Evolutionary conservation across 2,888 invertebrate genomes (phyloP), one percentile per base, ranked within the genome.

Genomic region (Pachycephus smyrnensis): DNA sequence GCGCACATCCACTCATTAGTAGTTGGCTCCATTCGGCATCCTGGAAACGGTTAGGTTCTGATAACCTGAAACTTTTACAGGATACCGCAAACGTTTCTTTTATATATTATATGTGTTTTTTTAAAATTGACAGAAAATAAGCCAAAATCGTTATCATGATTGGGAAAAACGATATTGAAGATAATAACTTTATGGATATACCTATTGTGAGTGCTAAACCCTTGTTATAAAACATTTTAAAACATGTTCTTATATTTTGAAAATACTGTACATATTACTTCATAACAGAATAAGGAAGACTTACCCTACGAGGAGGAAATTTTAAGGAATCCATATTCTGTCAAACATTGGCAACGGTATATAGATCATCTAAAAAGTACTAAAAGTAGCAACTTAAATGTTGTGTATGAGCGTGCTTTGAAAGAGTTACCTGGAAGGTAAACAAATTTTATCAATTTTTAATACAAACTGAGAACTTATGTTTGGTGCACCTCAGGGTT

Each of bases 241-340:
- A 15, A 35, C 2, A 23, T 55, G 23, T 9, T 23, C 23, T 55
- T 55, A 2, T 23, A 55, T 6, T 55, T 23, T 23, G 23, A 55
- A 55, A 23, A 55, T 40, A 55, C 15, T 9, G 2, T 55, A 55
- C 23, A 23, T 55, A 55, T 55, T 55, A 23, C 23, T 55, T 23
- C 15, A 55, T 23, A 55, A 55, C 23, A 97, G 96, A 95, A 94
- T 82, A 98, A 98, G 91, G 98, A 98, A 89, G 99, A 99, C 92
- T 93, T 99, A 69, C 98, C 99, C 0, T 99, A 98, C 91, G 99
- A 99, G 92, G 99, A 99, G 92, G 99, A 99, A 92, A 98, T 99
- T 86, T 93, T 99, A 69, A 94, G 99, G 82, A 99, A 99, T 92
- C 98, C 99, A 0, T 99, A 96, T 92, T 98, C 98, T 1, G 97